Percentiles rank a stretch among this genome's conserved stretches.
Evolutionary conservation across 1,140 invertebrate genomes (phyloP).

Genomic region (Geopemphigus sp.): DNA sequence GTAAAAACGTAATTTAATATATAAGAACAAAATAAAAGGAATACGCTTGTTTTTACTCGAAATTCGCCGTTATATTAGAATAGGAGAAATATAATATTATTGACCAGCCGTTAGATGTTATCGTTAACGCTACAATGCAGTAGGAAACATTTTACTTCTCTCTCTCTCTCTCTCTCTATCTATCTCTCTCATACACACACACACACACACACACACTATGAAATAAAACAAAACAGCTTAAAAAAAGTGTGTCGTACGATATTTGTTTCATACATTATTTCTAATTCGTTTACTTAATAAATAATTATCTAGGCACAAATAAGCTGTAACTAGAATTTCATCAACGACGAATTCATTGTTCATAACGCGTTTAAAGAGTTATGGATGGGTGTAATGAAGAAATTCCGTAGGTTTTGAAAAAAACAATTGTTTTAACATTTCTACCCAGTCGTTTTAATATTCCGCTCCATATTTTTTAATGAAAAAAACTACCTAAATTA

Average conservation of each 20-base stretch:
- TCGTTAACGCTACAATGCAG: background rate
- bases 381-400: background rate
- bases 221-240: background rate
- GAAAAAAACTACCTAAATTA: too few species aligned
- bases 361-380: background rate
- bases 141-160: conserved; percentile 9
- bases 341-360: conserved; percentile 1
- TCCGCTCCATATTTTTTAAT: too few species aligned
- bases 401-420: background rate
- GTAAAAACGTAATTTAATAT: background rate
- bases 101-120: background rate
- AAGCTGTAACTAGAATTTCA: background rate
- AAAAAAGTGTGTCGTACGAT: background rate
- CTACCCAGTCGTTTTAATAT: background rate
- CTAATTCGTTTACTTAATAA: background rate
- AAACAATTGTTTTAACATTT: conserved; percentile 11
- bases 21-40: too few species aligned
- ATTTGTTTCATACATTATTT: conserved; percentile 8
- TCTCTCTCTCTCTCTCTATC: too few species aligned
- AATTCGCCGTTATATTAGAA: conserved; percentile 15
- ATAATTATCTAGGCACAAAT: background rate
- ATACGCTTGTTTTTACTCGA: background rate
- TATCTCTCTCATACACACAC: too few species aligned
- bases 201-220: too few species aligned
- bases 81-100: background rate